Percentiles rank a stretch among this genome's conserved stretches.
phyloP scores from a whole-genome alignment of 30 jellyfish, hydroid and myxozoan genomes.

The Pseudorhiza aurosa region DNA sequence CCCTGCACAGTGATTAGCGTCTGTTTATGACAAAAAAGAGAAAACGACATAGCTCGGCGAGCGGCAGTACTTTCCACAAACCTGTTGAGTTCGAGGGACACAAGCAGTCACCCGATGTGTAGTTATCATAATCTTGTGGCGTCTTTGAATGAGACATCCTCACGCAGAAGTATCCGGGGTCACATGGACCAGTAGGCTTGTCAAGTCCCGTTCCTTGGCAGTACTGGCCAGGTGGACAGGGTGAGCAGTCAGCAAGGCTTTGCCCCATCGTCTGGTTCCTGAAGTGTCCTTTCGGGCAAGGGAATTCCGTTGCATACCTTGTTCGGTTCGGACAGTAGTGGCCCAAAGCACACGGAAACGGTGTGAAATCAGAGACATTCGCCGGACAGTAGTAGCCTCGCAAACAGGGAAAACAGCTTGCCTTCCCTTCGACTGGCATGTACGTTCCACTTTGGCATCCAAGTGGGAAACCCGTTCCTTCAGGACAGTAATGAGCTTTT shows the following conservation, averaged over 20 bases:
- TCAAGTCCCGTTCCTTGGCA: slow-evolving; percentile 85
- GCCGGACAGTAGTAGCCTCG: slow-evolving; percentile 96
- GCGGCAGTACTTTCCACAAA: no score
- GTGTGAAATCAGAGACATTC: slow-evolving; percentile 71
- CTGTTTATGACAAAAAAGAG: no score
- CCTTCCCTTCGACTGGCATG: slow-evolving; percentile 85
- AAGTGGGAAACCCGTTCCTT: slow-evolving; percentile 83
- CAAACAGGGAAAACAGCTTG: slow-evolving; percentile 73
- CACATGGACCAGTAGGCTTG: slow-evolving; percentile 79
- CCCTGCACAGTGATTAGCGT: no score
- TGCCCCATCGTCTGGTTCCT: slow-evolving; percentile 79
- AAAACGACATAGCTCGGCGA: no score
- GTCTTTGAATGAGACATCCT: slow-evolving; percentile 80
- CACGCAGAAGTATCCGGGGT: slow-evolving; percentile 93
- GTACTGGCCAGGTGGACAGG: slow-evolving; percentile 82
- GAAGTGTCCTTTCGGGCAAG: slow-evolving; percentile 94
- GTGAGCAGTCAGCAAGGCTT: slow-evolving; percentile 71
- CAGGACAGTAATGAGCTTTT: slow-evolving; percentile 89
- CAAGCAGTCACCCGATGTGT: slow-evolving; percentile 73
- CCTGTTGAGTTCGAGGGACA: slow-evolving; percentile 94
- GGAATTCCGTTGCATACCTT: slow-evolving; percentile 65
- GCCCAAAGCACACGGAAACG: slow-evolving; percentile 93
- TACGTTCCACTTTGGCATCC: slow-evolving; percentile 93
- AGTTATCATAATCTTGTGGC: slow-evolving; percentile 83
- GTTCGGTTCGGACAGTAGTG: slow-evolving; percentile 95